Percentiles rank a stretch among this genome's conserved stretches.
phyloP scores from a whole-genome alignment of 2,888 invertebrate genomes.

The Empis livida region DNA sequence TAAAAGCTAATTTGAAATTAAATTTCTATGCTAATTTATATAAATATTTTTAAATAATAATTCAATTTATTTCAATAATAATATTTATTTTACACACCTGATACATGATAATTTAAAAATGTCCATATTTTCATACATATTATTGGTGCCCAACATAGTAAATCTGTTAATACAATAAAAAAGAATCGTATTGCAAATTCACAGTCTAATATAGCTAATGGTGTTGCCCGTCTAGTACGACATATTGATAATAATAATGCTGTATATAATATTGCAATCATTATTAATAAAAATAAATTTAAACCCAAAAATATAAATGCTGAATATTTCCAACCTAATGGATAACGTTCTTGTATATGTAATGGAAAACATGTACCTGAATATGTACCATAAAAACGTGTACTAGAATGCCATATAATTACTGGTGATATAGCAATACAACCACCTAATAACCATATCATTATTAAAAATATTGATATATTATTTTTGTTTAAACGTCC shows the following conservation, averaged over 20 bases:
- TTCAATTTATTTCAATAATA: not conserved
- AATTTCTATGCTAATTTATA: too few relatives aligned
- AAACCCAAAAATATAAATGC: conserved; percentile 54
- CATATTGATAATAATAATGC: conserved; percentile 51
- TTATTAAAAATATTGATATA: conserved; percentile 39
- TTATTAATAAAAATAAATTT: conserved; percentile 44
- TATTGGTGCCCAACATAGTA: conserved; percentile 58
- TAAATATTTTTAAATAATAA: too few relatives aligned
- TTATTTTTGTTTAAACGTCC: conserved; percentile 41
- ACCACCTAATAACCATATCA: conserved; percentile 48
- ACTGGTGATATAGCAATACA: conserved; percentile 50
- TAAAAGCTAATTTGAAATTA: not conserved
- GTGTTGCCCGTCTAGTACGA: conserved; percentile 46
- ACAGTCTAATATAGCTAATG: conserved; percentile 44
- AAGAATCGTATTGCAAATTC: conserved; percentile 53
- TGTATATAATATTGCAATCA: conserved; percentile 45
- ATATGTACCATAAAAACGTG: conserved; percentile 47
- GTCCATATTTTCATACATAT: conserved; percentile 49
- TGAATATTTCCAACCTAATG: conserved; percentile 58
- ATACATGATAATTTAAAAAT: conserved; percentile 40
- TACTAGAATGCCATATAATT: conserved; percentile 44
- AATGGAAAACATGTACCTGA: conserved; percentile 58
- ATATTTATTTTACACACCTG: conserved; percentile 33
- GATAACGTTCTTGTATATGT: conserved; percentile 53
- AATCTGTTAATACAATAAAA: conserved; percentile 55